Percentiles rank a stretch among this genome's conserved stretches.
These are phyloP conservation scores for Dermochelys coriacea DNA, from an alignment of 2,797 vertebrate species.

Conservation along the genomic window DNA sequence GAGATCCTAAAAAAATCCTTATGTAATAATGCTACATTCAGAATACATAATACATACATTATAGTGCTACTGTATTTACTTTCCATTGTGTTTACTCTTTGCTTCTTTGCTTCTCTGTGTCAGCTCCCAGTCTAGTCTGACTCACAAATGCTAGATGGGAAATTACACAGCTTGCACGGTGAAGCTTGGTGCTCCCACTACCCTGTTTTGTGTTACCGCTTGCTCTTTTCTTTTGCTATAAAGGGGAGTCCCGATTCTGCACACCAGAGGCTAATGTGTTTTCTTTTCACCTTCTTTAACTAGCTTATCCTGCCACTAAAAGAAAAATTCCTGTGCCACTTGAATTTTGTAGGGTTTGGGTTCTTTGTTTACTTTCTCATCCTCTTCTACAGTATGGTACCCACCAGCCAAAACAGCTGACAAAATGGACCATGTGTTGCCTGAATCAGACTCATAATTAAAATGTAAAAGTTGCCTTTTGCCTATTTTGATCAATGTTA, in stretches of 20 bases:
- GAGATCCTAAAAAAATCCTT: not conserved
- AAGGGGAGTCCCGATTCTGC: not conserved
- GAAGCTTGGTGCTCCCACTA: not conserved
- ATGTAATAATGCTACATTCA: not conserved
- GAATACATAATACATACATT: not conserved
- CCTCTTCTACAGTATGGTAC: not conserved
- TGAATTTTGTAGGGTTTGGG: not conserved
- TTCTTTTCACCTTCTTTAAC: not conserved
- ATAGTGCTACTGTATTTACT: not conserved
- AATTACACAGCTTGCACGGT: not conserved
- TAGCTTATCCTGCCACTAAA: not conserved
- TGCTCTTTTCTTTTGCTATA: not conserved
- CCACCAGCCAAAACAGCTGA: not conserved
- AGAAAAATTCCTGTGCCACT: not conserved
- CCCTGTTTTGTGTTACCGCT: not conserved
- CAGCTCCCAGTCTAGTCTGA: not conserved
- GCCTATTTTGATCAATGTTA: not conserved
- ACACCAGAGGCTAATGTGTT: not conserved
- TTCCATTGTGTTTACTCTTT: not conserved
- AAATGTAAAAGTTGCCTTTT: not conserved
- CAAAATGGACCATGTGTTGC: not conserved
- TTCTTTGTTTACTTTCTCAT: not conserved
- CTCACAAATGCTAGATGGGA: not conserved
- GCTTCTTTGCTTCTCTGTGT: not conserved
- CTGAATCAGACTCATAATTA: not conserved